Percentiles rank a stretch among this genome's conserved stretches.
These are phyloP conservation scores for Heliconius hortense DNA, from an alignment of 2,888 invertebrate genomes.

Conservation along the genomic window DNA sequence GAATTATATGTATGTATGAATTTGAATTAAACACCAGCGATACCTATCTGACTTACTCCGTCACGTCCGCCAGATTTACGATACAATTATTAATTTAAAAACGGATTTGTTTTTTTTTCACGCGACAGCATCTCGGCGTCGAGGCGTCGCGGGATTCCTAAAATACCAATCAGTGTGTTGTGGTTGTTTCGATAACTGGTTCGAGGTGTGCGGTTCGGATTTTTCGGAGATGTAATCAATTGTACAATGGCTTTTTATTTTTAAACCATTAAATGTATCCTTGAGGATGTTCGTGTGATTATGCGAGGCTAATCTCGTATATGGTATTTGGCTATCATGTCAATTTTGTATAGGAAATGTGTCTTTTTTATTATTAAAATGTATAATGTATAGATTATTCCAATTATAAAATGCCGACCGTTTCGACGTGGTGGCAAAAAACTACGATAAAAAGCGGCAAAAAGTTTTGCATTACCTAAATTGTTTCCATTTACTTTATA, in stretches of 20 bases:
- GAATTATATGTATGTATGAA: slow-evolving; percentile 5
- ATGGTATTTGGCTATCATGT: not conserved
- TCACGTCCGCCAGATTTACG: slow-evolving; percentile 35
- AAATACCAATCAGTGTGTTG: slow-evolving; percentile 34
- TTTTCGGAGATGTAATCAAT: slow-evolving; percentile 17
- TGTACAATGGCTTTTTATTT: slow-evolving; percentile 12
- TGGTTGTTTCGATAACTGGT: slow-evolving; percentile 38
- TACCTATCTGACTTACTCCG: slow-evolving; percentile 37
- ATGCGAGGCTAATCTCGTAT: not conserved
- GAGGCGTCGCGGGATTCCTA: slow-evolving; percentile 37
- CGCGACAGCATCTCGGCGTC: slow-evolving; percentile 29
- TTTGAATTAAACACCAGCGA: slow-evolving; percentile 32
- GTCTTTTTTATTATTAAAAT: not conserved
- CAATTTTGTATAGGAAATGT: not conserved
- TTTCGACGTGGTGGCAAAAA: not conserved
- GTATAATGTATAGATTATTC: not conserved
- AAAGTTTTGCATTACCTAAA: not conserved
- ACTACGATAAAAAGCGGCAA: not conserved
- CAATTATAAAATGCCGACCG: slow-evolving; percentile 14
- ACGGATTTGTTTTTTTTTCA: slow-evolving; percentile 36
- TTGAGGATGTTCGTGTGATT: slow-evolving; percentile 2
- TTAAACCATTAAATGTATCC: not conserved
- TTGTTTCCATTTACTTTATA: slow-evolving; percentile 12
- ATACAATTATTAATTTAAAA: slow-evolving; percentile 34
- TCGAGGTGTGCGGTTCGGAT: slow-evolving; percentile 19